Conservation (phyloP, 2,113 vertebrate genomes). For the Ammodytes dubius region DNA sequence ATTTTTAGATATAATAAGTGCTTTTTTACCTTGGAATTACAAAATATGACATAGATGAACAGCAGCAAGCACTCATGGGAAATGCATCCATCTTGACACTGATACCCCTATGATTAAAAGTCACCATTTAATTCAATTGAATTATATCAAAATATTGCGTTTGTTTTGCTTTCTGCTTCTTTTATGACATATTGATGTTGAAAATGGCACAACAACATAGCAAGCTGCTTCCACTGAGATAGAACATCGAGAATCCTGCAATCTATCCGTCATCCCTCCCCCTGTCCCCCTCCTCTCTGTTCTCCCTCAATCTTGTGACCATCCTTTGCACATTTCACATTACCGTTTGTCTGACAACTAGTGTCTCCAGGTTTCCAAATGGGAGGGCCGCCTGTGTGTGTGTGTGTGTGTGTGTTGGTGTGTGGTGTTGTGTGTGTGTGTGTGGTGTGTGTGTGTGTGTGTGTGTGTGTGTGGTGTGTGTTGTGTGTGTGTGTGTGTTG, state of each 20-base stretch:
- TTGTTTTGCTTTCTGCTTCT: background rate
- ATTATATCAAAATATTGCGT: background rate
- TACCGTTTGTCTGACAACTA: conserved; percentile 46
- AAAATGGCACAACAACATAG: background rate
- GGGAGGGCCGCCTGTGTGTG: conserved; percentile 33
- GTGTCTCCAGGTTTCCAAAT: conserved; percentile 48
- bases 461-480: too few species aligned
- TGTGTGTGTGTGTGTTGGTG: too few species aligned
- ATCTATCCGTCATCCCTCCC: background rate
- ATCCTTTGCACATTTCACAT: conserved; percentile 29
- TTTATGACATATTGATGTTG: background rate
- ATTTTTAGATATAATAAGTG: too few species aligned
- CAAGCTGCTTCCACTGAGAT: background rate
- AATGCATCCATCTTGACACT: background rate
- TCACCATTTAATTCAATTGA: background rate
- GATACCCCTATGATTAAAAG: background rate
- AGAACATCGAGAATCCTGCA: conserved; percentile 4
- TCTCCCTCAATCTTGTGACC: conserved; percentile 38
- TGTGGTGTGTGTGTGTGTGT: too few species aligned
- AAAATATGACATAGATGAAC: background rate
- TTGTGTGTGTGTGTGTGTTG: too few species aligned
- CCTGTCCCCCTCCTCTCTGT: background rate
- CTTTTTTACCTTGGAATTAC: too few species aligned
- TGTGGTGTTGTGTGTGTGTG: too few species aligned
- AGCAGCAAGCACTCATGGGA: background rate